Conservation (phyloP, 2,797 vertebrate genomes). For the Rhinogobio ventralis region DNA sequence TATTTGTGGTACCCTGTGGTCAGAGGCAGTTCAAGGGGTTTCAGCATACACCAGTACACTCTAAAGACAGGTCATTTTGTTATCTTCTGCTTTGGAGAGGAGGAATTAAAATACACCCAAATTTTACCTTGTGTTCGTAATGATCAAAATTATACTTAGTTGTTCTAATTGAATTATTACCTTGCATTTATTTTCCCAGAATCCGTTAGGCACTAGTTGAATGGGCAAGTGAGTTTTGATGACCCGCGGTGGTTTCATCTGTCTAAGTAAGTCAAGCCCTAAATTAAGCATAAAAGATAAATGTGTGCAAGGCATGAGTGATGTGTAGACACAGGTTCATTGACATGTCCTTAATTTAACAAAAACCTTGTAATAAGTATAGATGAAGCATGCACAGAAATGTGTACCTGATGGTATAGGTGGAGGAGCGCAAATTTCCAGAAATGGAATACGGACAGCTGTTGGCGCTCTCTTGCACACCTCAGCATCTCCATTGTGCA, state of each 20-base stretch:
- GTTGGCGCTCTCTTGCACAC: constrained; percentile 81
- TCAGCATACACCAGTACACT: neutral
- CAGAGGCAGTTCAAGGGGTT: neutral
- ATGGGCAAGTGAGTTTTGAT: constrained; percentile 89
- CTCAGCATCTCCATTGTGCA: constrained; percentile 80
- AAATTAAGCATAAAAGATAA: constrained; percentile 53
- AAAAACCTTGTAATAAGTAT: neutral
- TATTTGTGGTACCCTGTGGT: neutral
- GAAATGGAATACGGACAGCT: constrained; percentile 81
- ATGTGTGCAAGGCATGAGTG: too few species aligned
- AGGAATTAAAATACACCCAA: neutral
- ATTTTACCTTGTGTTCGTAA: neutral
- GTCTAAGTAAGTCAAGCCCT: constrained; percentile 75
- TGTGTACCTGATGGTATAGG: constrained; percentile 77
- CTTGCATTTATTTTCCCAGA: constrained; percentile 91
- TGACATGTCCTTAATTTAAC: neutral
- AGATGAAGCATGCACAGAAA: neutral
- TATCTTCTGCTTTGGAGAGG: neutral
- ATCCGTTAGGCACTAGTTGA: constrained; percentile 83
- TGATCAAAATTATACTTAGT: neutral
- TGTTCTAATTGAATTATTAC: constrained; percentile 67
- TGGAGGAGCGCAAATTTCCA: constrained; percentile 77
- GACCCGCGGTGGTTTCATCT: constrained; percentile 81
- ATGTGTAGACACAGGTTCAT: neutral
- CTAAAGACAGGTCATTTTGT: neutral